phyloP scores from a whole-genome alignment of 2,888 invertebrate genomes.

The Alsophila aescularia region DNA sequence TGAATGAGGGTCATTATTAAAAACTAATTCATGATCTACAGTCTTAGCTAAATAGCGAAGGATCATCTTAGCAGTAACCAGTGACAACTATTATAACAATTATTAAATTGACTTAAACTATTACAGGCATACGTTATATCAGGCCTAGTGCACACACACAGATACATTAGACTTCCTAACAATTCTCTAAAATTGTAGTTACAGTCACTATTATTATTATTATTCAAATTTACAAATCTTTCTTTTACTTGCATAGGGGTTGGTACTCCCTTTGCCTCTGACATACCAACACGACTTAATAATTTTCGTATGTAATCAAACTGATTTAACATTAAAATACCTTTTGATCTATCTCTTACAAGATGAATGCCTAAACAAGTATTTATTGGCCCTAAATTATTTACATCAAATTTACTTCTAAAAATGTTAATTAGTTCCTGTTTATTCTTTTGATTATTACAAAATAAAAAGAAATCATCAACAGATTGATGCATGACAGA shows the following conservation, averaged over 20 bases:
- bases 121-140: not conserved
- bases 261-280: not conserved
- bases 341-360: not conserved
- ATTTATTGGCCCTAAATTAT: not conserved
- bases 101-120: conserved; percentile 1
- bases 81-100: not conserved
- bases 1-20: no score
- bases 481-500: no score
- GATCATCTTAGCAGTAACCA: no score
- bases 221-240: not conserved
- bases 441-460: no score
- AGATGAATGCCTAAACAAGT: not conserved
- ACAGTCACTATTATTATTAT: not conserved
- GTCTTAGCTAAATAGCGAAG: no score
- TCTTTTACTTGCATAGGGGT: not conserved
- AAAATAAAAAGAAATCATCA: not conserved
- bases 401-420: not conserved
- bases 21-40: no score
- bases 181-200: not conserved
- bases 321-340: not conserved
- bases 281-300: not conserved
- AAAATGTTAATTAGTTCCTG: not conserved
- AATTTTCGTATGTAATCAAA: not conserved
- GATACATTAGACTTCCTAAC: not conserved
- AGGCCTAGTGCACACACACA: not conserved